Evolutionary conservation across 2,888 invertebrate genomes (phyloP).

Genomic region (Stenodema calcarata): DNA sequence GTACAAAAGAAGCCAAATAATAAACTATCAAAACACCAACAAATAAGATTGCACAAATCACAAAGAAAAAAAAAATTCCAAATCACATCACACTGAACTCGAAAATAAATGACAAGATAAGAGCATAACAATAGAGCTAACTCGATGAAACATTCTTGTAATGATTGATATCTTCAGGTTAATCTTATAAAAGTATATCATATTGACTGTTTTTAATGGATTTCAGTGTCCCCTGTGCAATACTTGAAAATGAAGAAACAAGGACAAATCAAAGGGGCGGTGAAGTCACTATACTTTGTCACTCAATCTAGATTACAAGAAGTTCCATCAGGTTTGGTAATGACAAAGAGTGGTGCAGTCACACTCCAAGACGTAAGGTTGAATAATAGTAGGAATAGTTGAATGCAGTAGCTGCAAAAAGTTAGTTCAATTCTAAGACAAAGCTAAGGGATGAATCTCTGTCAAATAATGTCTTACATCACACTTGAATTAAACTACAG

Average conservation of each 20-base stretch:
- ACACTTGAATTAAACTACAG: background rate
- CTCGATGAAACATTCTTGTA: background rate
- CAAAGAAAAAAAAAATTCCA: background rate
- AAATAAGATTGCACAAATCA: background rate
- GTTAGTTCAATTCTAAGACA: background rate
- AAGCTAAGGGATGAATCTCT: background rate
- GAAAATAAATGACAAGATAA: background rate
- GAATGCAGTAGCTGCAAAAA: background rate
- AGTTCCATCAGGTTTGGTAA: no score
- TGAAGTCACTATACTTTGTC: no score
- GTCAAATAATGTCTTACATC: background rate
- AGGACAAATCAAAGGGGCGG: no score
- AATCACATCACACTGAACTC: background rate
- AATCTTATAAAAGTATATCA: no score
- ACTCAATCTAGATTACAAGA: no score
- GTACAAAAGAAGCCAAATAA: background rate
- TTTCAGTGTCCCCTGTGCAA: no score
- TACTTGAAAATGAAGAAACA: no score
- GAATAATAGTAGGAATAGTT: background rate
- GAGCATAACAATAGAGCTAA: background rate
- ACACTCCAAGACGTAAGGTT: no score
- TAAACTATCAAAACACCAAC: background rate
- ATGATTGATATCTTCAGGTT: background rate
- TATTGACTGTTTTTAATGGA: no score
- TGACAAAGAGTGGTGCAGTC: no score